Base-by-base conservation (phyloP, 2,113 vertebrate species). In the Furnarius figulus region DNA sequence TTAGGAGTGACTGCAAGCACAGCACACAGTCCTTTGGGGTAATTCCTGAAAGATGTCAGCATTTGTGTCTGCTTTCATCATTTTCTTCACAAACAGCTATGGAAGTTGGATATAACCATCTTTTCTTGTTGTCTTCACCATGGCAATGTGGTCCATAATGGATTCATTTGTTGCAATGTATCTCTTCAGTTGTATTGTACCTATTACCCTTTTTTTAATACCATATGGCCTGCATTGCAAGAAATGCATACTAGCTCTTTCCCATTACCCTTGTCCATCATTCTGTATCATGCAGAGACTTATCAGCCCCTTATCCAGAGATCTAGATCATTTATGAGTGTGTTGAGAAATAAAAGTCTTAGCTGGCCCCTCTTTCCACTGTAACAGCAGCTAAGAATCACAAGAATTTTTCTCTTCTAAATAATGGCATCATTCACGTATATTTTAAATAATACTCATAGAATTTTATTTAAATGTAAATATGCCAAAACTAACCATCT, bases 41-140 rank as follows among this genome's bases (percentile, higher is more conserved):
- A 35, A 55, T 58, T 87, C 55, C 75, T 78, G 40, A 74, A 68
- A 87, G 30, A 58, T 25, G 10, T 14, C 42, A 82, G 46, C 14
- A 44, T 33, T 73, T 3, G 0, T 22, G 8, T 18, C 37, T 1
- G 5, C 19, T 79, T 86, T 21, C 50, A 66, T 27, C 0, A 0
- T 44, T 53, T 76, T 66, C 46, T 82, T 24, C 50, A 40, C n/a
- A 65, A 77, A 80, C 0, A 8, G 21, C 21, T 58, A 27, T 7
- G 16, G 31, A 70, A 80, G 15, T 35, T 37, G 56, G 25, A 46
- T 25, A n/a, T 18, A 44, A 3, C 49, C 44, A 50, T 14, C 46
- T 35, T 19, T n/a, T 80, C 21, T 44, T 58, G 5, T 14, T 85
- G 37, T 19, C 23, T 70, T 37, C 30, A 66, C 55, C 6, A 1